Evolutionary conservation across 2,797 vertebrate species (phyloP).

Genomic region (Periparus ater): DNA sequence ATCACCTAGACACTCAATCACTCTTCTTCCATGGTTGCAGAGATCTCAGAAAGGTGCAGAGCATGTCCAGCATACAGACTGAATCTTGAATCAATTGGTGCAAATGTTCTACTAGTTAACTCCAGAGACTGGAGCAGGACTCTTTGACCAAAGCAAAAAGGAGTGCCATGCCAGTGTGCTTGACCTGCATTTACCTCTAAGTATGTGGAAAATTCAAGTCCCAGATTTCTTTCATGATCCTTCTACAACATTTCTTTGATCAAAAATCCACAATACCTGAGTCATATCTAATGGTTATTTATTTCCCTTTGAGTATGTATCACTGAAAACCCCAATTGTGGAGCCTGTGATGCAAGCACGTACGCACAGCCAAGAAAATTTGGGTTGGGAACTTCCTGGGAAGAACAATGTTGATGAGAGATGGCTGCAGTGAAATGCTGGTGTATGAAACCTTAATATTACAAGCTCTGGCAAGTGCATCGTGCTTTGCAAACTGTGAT

Average conservation of each 20-base stretch:
- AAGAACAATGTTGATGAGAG: not conserved
- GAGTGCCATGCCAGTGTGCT: not conserved
- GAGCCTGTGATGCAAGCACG: not conserved
- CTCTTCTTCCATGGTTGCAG: not conserved
- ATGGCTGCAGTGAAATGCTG: conserved; percentile 12
- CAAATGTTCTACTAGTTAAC: not conserved
- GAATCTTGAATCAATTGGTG: not conserved
- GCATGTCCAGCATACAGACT: not conserved
- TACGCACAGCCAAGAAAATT: not conserved
- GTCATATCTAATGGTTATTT: not conserved
- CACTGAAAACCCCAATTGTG: not conserved
- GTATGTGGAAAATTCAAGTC: not conserved
- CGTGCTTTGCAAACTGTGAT: not conserved
- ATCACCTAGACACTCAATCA: not conserved
- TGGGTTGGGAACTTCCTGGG: not conserved
- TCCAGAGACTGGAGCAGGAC: not conserved
- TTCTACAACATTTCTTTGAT: not conserved
- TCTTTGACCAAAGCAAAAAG: not conserved
- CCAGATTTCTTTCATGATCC: not conserved
- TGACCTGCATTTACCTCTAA: not conserved
- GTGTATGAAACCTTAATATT: not conserved
- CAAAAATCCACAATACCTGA: not conserved
- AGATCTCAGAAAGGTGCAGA: not conserved
- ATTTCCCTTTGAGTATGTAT: not conserved
- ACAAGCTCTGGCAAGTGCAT: not conserved